Evolutionary conservation across 2,888 invertebrate genomes (phyloP), one percentile per base, ranked within the genome.

Genomic region (Drosophila barbarae): DNA sequence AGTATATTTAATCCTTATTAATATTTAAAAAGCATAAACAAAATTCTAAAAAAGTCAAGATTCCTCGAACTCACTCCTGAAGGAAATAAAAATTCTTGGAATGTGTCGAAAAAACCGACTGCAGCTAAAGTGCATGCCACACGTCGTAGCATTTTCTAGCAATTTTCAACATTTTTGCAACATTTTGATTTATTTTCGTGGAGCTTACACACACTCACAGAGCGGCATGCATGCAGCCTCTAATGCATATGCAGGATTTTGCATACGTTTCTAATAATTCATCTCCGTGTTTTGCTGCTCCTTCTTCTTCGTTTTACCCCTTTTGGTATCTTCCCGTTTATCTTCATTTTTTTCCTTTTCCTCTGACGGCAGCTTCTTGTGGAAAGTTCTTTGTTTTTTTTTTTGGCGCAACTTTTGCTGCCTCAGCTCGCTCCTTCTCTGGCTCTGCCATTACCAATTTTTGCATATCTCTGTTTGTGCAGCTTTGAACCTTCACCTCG

Each of bases 261-360:
- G 76, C 76, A 77, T 77, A 77, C 80, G 72, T 77, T 77, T 72
- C 76, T 74, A 79, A 77, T 80, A 80, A 77, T 77, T 77, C 77
- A 77, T 80, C 75, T 69, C 65, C 68, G 61, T 74, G 74, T 74
- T 75, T 57, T 42, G 42, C 63, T 57, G 55, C 42, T 41, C 30
- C 69, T 52, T 34, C 15, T 46, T 30, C 54, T 32, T 18, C 49
- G 35, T 13, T 38, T 59, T 52, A 32, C 30, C 53, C 38, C 39
- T 44, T 47, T 50, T 57, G n/a, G 34, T 47, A n/a, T 15, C 49
- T 18, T 12, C 42, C 15, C 28, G 15, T 36, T 46, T 59, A 41
- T 44, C 36, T 50, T 42, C 10, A 9, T 18, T 51, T 49, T 69
- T 41, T 28, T 53, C 5, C 2, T 39, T 21, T 36, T 39, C 9